These are phyloP conservation scores for Amniataba percoides DNA, from an alignment of 2,797 vertebrate species.

Conservation along the genomic window DNA sequence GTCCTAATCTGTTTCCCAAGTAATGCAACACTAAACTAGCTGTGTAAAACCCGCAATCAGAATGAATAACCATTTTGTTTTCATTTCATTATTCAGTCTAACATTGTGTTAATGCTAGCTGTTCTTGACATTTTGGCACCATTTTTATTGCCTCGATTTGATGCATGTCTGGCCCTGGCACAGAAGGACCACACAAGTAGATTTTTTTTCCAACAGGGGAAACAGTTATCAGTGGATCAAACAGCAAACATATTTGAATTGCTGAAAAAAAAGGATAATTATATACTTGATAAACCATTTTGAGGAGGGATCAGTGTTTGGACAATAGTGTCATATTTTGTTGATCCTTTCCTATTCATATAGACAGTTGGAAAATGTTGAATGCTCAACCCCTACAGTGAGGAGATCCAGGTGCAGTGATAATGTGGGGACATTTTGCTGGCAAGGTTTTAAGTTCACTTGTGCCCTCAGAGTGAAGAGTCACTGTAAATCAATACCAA, in stretches of 20 bases:
- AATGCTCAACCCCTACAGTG: too few relatives aligned
- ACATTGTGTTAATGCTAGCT: not conserved
- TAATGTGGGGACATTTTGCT: too few relatives aligned
- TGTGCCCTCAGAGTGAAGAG: too few relatives aligned
- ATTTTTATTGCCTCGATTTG: not conserved
- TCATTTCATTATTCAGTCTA: not conserved
- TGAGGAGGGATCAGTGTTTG: not conserved
- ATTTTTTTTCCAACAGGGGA: not conserved
- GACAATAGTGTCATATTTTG: not conserved
- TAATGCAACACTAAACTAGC: conserved; percentile 4
- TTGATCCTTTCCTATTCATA: not conserved
- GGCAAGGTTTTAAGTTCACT: too few relatives aligned
- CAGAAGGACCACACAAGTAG: too few relatives aligned
- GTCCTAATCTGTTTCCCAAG: not conserved
- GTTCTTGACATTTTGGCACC: not conserved
- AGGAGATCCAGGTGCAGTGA: too few relatives aligned
- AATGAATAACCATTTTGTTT: not conserved
- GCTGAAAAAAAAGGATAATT: not conserved
- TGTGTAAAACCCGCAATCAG: not conserved
- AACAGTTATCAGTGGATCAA: not conserved
- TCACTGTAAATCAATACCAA: too few relatives aligned
- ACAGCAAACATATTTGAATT: not conserved
- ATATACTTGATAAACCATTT: not conserved
- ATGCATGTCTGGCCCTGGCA: too few relatives aligned
- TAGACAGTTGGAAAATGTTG: too few relatives aligned